Evolutionary conservation across 2,797 vertebrate species (phyloP).

Genomic region (Smutsia temminckii): DNA sequence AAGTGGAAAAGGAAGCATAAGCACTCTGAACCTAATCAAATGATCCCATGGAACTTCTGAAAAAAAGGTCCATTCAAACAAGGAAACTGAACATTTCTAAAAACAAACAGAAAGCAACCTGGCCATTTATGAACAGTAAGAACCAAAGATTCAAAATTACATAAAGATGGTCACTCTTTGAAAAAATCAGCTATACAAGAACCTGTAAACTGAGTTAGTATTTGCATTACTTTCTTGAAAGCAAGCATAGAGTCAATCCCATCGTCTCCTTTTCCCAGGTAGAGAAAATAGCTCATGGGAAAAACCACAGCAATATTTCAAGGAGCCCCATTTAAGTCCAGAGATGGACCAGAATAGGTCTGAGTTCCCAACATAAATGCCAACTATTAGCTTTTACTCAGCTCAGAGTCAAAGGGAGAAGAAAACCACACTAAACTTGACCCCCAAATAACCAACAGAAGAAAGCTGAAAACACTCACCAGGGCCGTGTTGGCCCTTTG

Average conservation of each 20-base stretch:
- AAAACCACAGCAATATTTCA: constrained; percentile 43
- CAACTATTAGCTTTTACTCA: constrained; percentile 15
- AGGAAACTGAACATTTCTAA: constrained; percentile 16
- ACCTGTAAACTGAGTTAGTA: not conserved
- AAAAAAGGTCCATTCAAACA: constrained; percentile 17
- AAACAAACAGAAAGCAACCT: constrained; percentile 22
- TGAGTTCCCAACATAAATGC: constrained; percentile 24
- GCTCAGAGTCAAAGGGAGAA: constrained; percentile 30
- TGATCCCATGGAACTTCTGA: constrained; percentile 26
- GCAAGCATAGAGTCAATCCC: not conserved
- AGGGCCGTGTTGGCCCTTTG: constrained; percentile 50
- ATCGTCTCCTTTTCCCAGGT: not conserved
- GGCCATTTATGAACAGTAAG: not conserved
- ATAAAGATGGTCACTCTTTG: not conserved
- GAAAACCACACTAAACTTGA: constrained; percentile 28
- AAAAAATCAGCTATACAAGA: not conserved
- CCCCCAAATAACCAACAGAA: not conserved
- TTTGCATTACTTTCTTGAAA: constrained; percentile 53
- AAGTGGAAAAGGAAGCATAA: constrained; percentile 58
- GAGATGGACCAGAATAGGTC: not conserved
- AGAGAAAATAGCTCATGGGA: not conserved
- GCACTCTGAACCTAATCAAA: constrained; percentile 41
- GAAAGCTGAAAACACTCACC: constrained; percentile 60
- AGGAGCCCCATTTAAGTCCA: constrained; percentile 34
- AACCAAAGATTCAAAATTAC: not conserved